Conservation (phyloP, 2,797 vertebrate genomes). For the Characodon lateralis region DNA sequence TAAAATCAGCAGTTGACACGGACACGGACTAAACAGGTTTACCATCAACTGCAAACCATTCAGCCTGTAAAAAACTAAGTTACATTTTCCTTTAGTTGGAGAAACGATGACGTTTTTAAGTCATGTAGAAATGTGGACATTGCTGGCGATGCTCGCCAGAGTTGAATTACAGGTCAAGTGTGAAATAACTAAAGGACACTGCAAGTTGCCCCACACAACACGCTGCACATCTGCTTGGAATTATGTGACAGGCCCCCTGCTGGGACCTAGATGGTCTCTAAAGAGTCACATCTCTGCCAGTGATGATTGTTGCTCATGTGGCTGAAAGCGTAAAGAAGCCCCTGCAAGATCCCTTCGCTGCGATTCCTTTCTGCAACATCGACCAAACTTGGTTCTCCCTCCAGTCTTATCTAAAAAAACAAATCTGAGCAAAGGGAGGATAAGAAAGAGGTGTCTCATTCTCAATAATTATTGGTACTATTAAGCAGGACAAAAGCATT, state of each 20-base stretch:
- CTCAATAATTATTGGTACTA: no score
- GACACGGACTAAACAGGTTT: background rate
- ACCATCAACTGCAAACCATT: background rate
- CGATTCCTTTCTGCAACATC: conserved; percentile 20
- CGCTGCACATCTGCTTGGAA: conserved; percentile 35
- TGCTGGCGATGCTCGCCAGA: conserved; percentile 15
- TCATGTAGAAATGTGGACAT: conserved; percentile 38
- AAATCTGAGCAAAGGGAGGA: background rate
- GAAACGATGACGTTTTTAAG: conserved; percentile 4
- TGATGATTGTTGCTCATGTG: conserved; percentile 45
- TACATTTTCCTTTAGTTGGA: background rate
- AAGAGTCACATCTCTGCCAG: conserved; percentile 45
- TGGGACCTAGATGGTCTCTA: conserved; percentile 46
- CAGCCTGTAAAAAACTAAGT: background rate
- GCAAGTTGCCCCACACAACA: conserved; percentile 15
- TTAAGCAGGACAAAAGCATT: no score
- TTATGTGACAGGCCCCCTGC: conserved; percentile 50
- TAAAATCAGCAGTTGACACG: background rate
- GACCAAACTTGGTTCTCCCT: conserved; percentile 3
- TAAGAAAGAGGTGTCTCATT: background rate
- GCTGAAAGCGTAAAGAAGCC: conserved; percentile 34
- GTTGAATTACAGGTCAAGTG: conserved; percentile 57
- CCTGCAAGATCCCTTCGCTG: conserved; percentile 29
- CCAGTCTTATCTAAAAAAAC: background rate
- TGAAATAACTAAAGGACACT: conserved; percentile 18